A percentile compares a stretch with the other conserved stretches of the same genome.
Conservation (phyloP, 2,113 vertebrate species). For the Eonycteris spelaea region DNA sequence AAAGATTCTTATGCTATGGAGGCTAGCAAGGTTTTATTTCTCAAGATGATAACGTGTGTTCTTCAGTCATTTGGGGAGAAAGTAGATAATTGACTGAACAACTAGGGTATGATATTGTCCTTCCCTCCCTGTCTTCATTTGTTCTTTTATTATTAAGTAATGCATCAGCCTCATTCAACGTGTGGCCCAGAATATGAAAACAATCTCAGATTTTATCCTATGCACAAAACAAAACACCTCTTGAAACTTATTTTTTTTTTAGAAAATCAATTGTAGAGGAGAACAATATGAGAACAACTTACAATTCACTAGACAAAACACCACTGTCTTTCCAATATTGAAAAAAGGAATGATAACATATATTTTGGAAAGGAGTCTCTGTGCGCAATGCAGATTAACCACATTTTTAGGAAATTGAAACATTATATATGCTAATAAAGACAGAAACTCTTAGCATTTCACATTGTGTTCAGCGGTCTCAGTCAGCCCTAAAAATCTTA, state of each 20-base stretch:
- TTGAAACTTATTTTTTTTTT: neutral
- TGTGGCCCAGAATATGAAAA: neutral
- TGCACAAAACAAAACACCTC: constrained; percentile 20
- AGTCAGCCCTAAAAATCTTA: neutral
- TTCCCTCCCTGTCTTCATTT: neutral
- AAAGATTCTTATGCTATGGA: neutral
- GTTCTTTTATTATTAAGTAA: neutral
- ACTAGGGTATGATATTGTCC: neutral
- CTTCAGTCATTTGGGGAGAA: constrained; percentile 9
- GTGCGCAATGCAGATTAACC: neutral
- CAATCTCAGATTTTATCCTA: neutral
- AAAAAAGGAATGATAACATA: neutral
- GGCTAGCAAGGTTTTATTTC: neutral
- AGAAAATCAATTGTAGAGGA: constrained; percentile 28
- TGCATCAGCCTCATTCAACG: neutral
- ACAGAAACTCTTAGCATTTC: neutral
- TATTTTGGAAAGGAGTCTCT: constrained; percentile 17
- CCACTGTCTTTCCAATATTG: neutral
- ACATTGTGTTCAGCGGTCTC: neutral
- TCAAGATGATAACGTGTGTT: constrained; percentile 30
- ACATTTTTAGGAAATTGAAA: neutral
- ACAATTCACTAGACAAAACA: constrained; percentile 25
- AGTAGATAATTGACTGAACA: constrained; percentile 16
- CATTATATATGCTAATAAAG: neutral
- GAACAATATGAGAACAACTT: neutral